Base-by-base conservation (phyloP, 2,888 invertebrate species). In the Drosophila mercatorum region DNA sequence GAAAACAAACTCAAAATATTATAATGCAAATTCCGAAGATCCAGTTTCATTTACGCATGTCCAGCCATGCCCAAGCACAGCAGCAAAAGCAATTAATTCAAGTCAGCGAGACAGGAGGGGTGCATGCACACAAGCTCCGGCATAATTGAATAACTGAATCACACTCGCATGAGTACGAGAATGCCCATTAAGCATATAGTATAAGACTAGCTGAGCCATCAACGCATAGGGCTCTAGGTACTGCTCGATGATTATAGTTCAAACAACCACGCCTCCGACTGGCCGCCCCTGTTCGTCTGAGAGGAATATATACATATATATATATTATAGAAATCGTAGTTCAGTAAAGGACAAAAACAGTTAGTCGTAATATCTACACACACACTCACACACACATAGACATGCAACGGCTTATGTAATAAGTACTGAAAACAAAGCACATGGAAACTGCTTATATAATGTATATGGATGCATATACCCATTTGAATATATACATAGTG, bases 341-440 rank as follows among this genome's bases (percentile, higher is more conserved):
- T 66, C 52, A 46, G 40, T 41, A 41, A 49, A 64, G 47, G 64
- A 43, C 40, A 61, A 40, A 43, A 55, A 22, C 17, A 62, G 40
- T 56, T 68, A 53, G 63, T 52, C 60, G 41, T 46, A 51, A 40
- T 36, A 55, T 22, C 12, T 12, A 73, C 31, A 64, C 14, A 55
- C 26, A 40, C 31, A 62, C 36, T 34, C 11, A 52, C 28, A 57
- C 11, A 55, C n/a, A 53, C 3, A 38, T 56, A 66, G 10, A 47
- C 31, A 34, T 63, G 47, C 55, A 68, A 57, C 61, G 56, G 72
- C 59, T 76, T 77, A 77, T 76, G 61, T 73, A 68, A 68, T 58
- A 64, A 40, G 41, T 53, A 76, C 47, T 59, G 10, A 56, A 55
- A 40, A 26, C 12, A 40, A 17, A 40, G 8, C 28, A 26, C 8